Evolutionary conservation across 2,113 vertebrate genomes (phyloP), one percentile per base, ranked within the genome.

Genomic region (Aldabrachelys gigantea): DNA sequence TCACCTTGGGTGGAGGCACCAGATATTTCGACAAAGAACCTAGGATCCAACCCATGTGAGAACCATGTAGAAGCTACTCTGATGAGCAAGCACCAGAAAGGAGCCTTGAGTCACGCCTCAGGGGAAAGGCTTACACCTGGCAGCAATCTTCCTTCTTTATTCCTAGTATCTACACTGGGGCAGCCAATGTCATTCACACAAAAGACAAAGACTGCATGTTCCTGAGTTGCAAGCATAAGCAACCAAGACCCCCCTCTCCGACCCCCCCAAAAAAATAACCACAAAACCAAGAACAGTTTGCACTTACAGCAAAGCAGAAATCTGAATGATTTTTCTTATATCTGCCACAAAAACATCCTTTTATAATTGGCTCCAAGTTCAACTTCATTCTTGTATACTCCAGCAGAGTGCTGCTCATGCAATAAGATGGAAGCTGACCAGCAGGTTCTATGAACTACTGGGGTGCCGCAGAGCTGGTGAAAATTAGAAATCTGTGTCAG

Each of bases 131-230:
- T 95, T 59, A 25, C 69, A 76, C 76, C 76, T 86, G 92, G 72
- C 78, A 94, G 88, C 91, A 93, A 79, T 81, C 82, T 47, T 76
- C 81, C 57, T 65, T 57, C 82, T 24, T 54, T 2, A 10, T 21
- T 50, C 89, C 54, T 89, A 10, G 5, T 4, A 0, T 85, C 93
- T 81, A 47, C 47, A 80, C 88, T 76, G 57, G 69, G 83, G 85
- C 84, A 87, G 7, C 47, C 89, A 65, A 44, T 21, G 82, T 76
- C 94, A 92, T n/a, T 27, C n/a, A 95, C 50, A 8, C 85, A 85
- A 92, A 90, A 96, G 76, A 75, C 88, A 91, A 87, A 88, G 78
- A 90, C 41, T 84, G 13, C 82, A 90, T 41, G 90, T 87, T 82
- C 91, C 81, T 82, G 65, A 38, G n/a, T 35, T 72, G n/a, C 10